Percentiles rank a stretch among this genome's conserved stretches.
These are phyloP conservation scores for Oenanthe oenanthe DNA, from an alignment of 2,113 vertebrate genomes.

Conservation along the genomic window DNA sequence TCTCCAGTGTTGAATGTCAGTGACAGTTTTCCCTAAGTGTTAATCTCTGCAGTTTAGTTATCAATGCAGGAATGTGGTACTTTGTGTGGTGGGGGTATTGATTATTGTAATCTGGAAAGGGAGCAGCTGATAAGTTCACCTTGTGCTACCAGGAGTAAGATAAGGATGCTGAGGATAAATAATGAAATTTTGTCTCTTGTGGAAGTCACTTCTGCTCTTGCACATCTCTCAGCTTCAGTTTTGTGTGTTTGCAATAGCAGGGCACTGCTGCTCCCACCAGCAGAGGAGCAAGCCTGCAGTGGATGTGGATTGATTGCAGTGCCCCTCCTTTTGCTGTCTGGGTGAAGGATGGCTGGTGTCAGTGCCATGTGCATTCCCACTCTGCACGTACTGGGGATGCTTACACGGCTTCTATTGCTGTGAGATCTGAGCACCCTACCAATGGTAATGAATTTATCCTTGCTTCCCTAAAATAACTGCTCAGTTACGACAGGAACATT, in stretches of 20 bases:
- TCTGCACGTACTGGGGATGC: rapidly evolving
- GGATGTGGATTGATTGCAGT: background rate
- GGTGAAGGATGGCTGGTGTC: conserved; percentile 14
- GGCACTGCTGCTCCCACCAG: background rate
- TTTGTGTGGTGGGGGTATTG: background rate
- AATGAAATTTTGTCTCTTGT: background rate
- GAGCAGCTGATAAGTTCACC: background rate
- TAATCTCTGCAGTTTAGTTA: background rate
- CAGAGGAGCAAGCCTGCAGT: background rate
- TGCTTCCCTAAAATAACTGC: conserved; percentile 55
- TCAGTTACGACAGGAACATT: background rate
- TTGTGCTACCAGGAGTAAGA: background rate
- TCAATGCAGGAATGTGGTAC: background rate
- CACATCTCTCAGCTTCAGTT: background rate
- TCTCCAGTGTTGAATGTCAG: background rate
- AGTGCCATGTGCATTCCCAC: background rate
- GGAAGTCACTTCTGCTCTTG: background rate
- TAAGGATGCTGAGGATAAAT: background rate
- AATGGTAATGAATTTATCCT: conserved; percentile 59
- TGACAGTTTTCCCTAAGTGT: background rate
- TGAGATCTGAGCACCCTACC: background rate
- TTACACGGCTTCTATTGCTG: background rate
- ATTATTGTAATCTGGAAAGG: background rate
- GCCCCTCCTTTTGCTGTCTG: background rate
- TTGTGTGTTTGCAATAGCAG: background rate